Conservation (phyloP, 2,113 vertebrate genomes). For the Mustela lutreola region DNA sequence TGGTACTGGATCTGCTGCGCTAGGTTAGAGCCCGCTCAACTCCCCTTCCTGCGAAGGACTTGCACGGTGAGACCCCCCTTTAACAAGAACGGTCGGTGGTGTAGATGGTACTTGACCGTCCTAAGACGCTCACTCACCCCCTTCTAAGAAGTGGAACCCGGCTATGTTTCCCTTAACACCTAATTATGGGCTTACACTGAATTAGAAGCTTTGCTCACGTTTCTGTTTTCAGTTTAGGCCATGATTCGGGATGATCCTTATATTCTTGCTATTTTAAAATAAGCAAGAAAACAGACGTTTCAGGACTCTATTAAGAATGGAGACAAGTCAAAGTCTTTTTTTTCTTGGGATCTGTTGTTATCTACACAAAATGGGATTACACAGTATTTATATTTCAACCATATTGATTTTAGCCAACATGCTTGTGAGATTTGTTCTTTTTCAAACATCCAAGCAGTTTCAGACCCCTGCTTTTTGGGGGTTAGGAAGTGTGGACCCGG, state of each 20-base stretch:
- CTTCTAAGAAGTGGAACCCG: not conserved
- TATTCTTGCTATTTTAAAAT: conserved; percentile 37
- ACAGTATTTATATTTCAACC: not conserved
- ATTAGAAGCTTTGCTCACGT: not conserved
- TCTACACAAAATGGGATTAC: not conserved
- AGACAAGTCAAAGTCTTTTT: not conserved
- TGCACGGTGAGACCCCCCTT: not conserved
- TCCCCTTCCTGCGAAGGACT: not conserved
- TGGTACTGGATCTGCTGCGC: not conserved
- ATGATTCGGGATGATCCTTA: not conserved
- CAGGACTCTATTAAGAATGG: not conserved
- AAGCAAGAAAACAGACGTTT: not conserved
- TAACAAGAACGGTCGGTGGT: not conserved
- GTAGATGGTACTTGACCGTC: not conserved
- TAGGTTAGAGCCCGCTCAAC: not conserved
- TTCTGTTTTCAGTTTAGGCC: not conserved
- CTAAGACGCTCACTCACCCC: not conserved
- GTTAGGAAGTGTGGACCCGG: rapidly evolving
- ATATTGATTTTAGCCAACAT: not conserved
- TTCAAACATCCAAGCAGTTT: not conserved
- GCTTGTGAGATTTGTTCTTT: not conserved
- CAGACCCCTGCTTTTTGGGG: not conserved
- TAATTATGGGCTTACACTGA: not conserved
- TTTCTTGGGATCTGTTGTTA: not conserved
- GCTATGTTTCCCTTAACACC: not conserved